Evolutionary conservation across 2,888 invertebrate genomes (phyloP).

Genomic region (Oligia fasciuncula): DNA sequence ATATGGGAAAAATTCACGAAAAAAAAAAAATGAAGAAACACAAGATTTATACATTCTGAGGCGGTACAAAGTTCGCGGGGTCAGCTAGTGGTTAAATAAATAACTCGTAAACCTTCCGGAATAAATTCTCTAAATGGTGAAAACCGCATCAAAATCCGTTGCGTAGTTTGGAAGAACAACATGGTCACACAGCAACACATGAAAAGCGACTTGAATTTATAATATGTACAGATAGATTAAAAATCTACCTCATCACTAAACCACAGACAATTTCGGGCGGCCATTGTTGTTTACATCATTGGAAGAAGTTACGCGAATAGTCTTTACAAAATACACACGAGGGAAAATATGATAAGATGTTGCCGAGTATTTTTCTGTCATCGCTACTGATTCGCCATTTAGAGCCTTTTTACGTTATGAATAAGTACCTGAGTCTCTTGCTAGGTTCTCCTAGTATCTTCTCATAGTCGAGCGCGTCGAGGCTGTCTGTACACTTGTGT

Average conservation of each 20-base stretch:
- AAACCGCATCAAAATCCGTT: too few relatives aligned
- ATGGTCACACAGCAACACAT: too few relatives aligned
- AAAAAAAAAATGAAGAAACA: too few relatives aligned
- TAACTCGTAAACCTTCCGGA: neutral
- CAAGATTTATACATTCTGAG: too few relatives aligned
- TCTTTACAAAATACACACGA: neutral
- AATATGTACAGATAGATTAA: neutral
- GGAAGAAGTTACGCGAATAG: neutral
- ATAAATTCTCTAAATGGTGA: neutral
- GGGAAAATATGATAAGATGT: neutral
- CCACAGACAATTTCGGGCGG: neutral
- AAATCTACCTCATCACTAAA: constrained; percentile 2
- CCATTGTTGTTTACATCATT: neutral
- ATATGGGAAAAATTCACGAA: too few relatives aligned
- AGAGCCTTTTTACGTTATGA: constrained; percentile 4
- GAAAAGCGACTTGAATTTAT: neutral
- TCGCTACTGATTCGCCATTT: neutral
- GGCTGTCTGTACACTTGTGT: constrained; percentile 75
- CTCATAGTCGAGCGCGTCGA: constrained; percentile 77
- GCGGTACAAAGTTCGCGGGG: too few relatives aligned
- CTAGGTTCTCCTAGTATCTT: constrained; percentile 74
- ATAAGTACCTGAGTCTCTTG: constrained; percentile 77
- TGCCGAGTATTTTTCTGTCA: neutral
- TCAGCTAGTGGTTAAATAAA: neutral
- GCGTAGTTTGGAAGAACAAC: too few relatives aligned